A percentile compares a stretch with the other conserved stretches of the same genome.
These are phyloP conservation scores for Coreoperca whiteheadi DNA, from an alignment of 2,113 vertebrate genomes.

Conservation along the genomic window DNA sequence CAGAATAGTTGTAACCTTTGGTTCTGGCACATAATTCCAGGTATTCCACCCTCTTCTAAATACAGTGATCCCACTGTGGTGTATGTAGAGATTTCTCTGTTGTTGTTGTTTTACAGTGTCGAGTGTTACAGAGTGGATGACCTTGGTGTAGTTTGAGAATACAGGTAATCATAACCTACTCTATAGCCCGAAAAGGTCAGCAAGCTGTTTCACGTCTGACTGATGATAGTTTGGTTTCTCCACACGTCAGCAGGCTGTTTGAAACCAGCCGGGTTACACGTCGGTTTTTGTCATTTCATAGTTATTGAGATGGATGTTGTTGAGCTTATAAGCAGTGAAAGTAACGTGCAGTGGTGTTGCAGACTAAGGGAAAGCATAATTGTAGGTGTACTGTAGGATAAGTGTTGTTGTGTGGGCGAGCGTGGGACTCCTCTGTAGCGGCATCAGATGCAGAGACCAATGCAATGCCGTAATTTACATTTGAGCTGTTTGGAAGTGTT, in stretches of 20 bases:
- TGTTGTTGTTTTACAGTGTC: not conserved
- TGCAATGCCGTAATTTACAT: constrained; percentile 2
- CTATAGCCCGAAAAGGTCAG: constrained; percentile 13
- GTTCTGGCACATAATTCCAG: not conserved
- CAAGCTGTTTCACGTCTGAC: not conserved
- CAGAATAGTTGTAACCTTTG: not conserved
- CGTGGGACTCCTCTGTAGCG: not conserved
- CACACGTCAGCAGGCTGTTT: not conserved
- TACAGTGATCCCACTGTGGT: not conserved
- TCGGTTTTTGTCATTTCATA: not conserved
- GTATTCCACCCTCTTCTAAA: too few relatives aligned
- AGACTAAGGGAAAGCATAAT: constrained; percentile 11
- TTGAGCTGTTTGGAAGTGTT: not conserved
- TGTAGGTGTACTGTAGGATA: constrained; percentile 19
- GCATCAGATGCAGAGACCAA: constrained; percentile 1
- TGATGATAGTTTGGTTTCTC: not conserved
- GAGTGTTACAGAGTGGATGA: not conserved
- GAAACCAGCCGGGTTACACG: not conserved
- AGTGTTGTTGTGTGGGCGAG: constrained; percentile 26
- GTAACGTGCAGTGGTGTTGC: constrained; percentile 1
- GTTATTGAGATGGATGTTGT: not conserved
- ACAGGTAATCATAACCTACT: not conserved
- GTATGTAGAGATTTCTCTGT: not conserved
- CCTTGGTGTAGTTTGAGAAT: not conserved
- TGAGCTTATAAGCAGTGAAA: not conserved